phyloP scores from a whole-genome alignment of 2,113 vertebrate genomes.

The Muscicapa adusta region DNA sequence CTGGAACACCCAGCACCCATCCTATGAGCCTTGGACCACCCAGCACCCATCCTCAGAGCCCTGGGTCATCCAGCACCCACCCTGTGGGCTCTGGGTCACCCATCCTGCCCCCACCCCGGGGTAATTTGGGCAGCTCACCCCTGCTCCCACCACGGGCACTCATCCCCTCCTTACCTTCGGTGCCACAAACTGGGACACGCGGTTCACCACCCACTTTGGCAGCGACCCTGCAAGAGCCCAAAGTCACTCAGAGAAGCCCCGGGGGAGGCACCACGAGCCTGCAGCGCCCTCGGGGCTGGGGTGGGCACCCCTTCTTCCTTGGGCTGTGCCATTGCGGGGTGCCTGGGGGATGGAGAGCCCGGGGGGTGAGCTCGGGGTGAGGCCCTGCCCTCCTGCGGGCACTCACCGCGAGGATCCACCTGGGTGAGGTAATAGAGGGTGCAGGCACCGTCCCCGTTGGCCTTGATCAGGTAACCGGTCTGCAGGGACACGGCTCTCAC shows the following conservation, averaged over 20 bases:
- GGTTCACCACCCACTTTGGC: constrained; percentile 87
- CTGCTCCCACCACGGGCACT: fast-evolving
- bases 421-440: constrained; percentile 86
- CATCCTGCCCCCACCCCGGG: neutral
- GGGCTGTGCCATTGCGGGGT: neutral
- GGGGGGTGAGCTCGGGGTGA: neutral
- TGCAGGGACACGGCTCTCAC: constrained; percentile 83
- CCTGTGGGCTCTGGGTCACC: neutral
- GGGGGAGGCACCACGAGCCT: neutral
- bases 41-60: too few species aligned
- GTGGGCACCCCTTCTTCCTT: neutral
- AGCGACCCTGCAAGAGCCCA: constrained; percentile 74
- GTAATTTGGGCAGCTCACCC: neutral
- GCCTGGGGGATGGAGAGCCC: neutral
- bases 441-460: constrained; percentile 65
- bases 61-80: neutral
- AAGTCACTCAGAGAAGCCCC: neutral
- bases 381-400: neutral
- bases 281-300: neutral
- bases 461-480: constrained; percentile 84
- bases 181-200: constrained; percentile 84
- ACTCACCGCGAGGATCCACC: constrained; percentile 84
- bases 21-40: fast-evolving
- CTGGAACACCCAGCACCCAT: neutral
- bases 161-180: constrained; percentile 74